Evolutionary conservation across 2,888 invertebrate genomes (phyloP), one percentile per base, ranked within the genome.

Genomic region (Mactromeris polynyma): DNA sequence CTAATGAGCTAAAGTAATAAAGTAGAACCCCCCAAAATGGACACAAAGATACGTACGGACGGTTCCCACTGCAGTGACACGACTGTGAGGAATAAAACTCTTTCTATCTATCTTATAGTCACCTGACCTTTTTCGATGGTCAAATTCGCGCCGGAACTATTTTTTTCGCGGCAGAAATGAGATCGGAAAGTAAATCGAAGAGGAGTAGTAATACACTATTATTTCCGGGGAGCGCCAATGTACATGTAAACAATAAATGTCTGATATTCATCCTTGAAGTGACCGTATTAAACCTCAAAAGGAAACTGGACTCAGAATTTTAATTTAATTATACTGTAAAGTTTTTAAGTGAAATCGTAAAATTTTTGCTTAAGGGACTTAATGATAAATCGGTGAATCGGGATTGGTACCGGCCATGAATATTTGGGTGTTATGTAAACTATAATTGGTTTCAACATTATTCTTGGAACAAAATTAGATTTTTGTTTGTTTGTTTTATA

Each of bases 21-120:
- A n/a, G 14, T 46, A 46, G 6, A 46, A 46, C 6, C 46, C 46
- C 46, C n/a, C 11, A 33, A 0, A 77, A 77, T 77, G 4, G 9
- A 26, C 40, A 79, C 19, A 9, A 42, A 79, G 1, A 46, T 79
- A 42, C 46, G 79, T 79, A 79, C 79, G 40, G 46, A 79, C 36
- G 51, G 21, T 78, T 51, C 78, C 77, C 84, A 78, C 73, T 11
- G 54, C 38, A 46, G 78, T 78, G 78, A 78, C 84, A 84, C 69
- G 78, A 84, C 84, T 84, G 84, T 84, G 78, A 42, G 6, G 38
- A 11, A 77, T 31, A 77, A 77, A 78, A n/a, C 26, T 36, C 1
- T 2, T 33, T n/a, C 19, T 36, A 51, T 36, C 84, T 78, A 51
- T 84, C 84, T 84, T 84, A 84, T 84, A 84, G 84, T 84, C 84